Evolutionary conservation across 2,113 vertebrate species (phyloP), one percentile per base, ranked within the genome.

Genomic region (Epinephelus lanceolatus): DNA sequence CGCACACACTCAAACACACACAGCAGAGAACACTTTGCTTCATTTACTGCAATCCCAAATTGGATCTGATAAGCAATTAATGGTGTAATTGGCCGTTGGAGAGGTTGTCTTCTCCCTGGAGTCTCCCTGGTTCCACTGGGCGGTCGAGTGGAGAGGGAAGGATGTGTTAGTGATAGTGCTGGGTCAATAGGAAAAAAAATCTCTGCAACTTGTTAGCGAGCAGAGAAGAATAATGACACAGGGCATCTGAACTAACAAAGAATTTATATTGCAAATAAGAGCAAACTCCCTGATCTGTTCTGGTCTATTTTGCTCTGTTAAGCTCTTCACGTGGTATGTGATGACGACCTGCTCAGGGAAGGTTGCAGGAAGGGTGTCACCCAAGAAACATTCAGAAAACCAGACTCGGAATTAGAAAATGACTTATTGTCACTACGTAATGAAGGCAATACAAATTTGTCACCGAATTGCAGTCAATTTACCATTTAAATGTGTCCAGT

Each of bases 21-120:
- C 79, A 68, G 86, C 76, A 87, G 80, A 90, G 78, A 86, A 90
- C 82, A 88, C 86, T 90, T 89, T 92, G 93, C 91, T 90, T 94
- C 93, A 91, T 95, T 95, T 94, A 90, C 88, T 86, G 76, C 86
- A 87, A 89, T 88, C 90, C 87, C 76, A 95, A 94, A 96, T 94
- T 92, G 91, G 90, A 95, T 94, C 93, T 94, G 95, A 95, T 95
- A 91, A 93, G 91, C 93, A 94, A 96, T 95, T 95, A 94, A 95
- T 95, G 91, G 94, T 88, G 91, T 94, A 95, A 95, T 95, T 95
- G 95, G 93, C 92, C 94, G 79, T 88, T 83, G 89, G 93, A 95
- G 94, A 91, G 92, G 88, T 88, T 91, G 87, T 93, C 92, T 90
- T 91, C 92, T 94, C 92, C 93, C 93, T 52, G 78, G 92, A 92